Evolutionary conservation across 2,888 invertebrate genomes (phyloP).

Genomic region (Campopleginae sp.): DNA sequence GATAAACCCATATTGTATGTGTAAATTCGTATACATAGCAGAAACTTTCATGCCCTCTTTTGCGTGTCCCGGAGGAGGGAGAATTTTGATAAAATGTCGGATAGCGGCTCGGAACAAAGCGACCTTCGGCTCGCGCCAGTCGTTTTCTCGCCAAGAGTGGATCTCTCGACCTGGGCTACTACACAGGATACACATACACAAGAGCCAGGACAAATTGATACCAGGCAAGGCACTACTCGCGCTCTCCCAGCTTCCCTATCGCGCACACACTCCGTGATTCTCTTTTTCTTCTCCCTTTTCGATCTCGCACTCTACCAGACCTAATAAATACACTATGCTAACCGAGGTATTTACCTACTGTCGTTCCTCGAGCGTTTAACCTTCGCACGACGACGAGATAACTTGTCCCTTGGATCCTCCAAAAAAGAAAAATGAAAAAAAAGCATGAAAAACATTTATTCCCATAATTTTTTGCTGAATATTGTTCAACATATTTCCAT

Average conservation of each 20-base stretch:
- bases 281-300: slow-evolving; percentile 32
- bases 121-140: slow-evolving; percentile 76
- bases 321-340: background rate
- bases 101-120: slow-evolving; percentile 82
- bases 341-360: slow-evolving; percentile 29
- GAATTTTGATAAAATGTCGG: slow-evolving; percentile 81
- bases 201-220: slow-evolving; percentile 81
- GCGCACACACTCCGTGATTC: slow-evolving; percentile 36
- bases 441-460: background rate
- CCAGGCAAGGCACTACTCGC: slow-evolving; percentile 79
- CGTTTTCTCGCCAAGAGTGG: slow-evolving; percentile 51
- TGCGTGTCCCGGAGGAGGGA: slow-evolving; percentile 34
- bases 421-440: background rate
- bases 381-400: slow-evolving; percentile 17
- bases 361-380: slow-evolving; percentile 9
- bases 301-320: slow-evolving; percentile 33
- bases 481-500: background rate
- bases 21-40: slow-evolving; percentile 1
- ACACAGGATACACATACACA: slow-evolving; percentile 17
- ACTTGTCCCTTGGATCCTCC: background rate
- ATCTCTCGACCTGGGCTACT: slow-evolving; percentile 56
- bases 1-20: background rate
- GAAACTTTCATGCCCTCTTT: slow-evolving; percentile 20
- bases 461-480: background rate
- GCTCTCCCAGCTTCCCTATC: slow-evolving; percentile 74